Conservation (phyloP, 2,113 vertebrate genomes). For the Carlito syrichta region DNA sequence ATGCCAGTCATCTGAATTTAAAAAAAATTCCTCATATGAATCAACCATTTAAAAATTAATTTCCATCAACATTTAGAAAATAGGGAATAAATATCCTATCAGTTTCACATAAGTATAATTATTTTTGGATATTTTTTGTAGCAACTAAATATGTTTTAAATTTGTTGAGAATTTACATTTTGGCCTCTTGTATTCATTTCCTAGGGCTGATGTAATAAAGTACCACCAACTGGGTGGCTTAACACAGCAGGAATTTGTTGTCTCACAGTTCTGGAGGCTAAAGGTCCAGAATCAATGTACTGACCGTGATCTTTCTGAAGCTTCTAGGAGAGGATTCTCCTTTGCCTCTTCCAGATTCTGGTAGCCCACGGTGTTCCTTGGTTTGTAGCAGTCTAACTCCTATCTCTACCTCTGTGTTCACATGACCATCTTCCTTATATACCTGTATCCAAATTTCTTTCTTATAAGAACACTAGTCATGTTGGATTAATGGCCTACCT, state of each 20-base stretch:
- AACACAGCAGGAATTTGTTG: background rate
- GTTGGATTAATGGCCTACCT: background rate
- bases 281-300: background rate
- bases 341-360: background rate
- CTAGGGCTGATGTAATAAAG: background rate
- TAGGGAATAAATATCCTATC: background rate
- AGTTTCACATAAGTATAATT: background rate
- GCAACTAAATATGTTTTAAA: background rate
- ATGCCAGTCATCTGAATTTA: constrained; percentile 38
- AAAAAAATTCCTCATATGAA: background rate
- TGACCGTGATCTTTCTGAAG: background rate
- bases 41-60: background rate
- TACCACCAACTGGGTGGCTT: background rate
- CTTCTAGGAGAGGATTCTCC: background rate
- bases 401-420: background rate
- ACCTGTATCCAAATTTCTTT: background rate
- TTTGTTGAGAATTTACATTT: background rate
- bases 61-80: background rate
- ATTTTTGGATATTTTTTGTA: background rate
- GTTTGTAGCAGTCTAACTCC: background rate
- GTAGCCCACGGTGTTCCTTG: background rate
- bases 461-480: background rate
- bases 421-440: background rate
- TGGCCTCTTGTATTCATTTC: background rate
- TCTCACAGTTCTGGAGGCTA: background rate